phyloP scores from a whole-genome alignment of 1,140 invertebrate genomes.

The Pseudomyrmex dendroicus region DNA sequence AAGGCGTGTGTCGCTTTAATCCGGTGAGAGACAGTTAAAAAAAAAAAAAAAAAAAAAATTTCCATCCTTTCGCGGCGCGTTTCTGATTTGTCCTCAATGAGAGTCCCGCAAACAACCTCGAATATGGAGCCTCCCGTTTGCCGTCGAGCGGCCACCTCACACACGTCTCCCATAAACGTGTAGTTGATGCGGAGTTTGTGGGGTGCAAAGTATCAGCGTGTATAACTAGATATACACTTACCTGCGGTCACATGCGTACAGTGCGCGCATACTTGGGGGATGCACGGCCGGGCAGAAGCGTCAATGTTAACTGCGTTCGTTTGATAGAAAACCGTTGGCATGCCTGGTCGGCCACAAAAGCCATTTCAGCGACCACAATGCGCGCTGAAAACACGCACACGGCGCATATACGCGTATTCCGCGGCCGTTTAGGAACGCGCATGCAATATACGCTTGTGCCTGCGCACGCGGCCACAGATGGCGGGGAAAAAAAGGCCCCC shows the following conservation, averaged over 20 bases:
- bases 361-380: slow-evolving; percentile 83
- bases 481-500: slow-evolving; percentile 51
- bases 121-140: background rate
- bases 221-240: slow-evolving; percentile 37
- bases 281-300: slow-evolving; percentile 48
- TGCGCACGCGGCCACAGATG: slow-evolving; percentile 68
- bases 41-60: background rate
- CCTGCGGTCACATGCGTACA: slow-evolving; percentile 31
- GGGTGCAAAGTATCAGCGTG: slow-evolving; percentile 58
- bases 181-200: slow-evolving; percentile 54
- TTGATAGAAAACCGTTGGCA: slow-evolving; percentile 77
- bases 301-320: slow-evolving; percentile 78
- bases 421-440: slow-evolving; percentile 59
- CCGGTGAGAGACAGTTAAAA: slow-evolving; percentile 18
- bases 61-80: slow-evolving; percentile 17
- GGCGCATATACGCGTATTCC: slow-evolving; percentile 49
- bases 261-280: slow-evolving; percentile 45
- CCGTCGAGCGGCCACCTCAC: slow-evolving; percentile 35
- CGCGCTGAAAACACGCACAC: slow-evolving; percentile 74
- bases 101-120: slow-evolving; percentile 61
- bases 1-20: slow-evolving; percentile 22
- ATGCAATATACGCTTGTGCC: slow-evolving; percentile 77
- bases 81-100: slow-evolving; percentile 57
- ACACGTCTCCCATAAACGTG: slow-evolving; percentile 38
- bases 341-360: slow-evolving; percentile 78